Base-by-base conservation (phyloP, 2,888 invertebrate genomes). In the Sisyra nigra region DNA sequence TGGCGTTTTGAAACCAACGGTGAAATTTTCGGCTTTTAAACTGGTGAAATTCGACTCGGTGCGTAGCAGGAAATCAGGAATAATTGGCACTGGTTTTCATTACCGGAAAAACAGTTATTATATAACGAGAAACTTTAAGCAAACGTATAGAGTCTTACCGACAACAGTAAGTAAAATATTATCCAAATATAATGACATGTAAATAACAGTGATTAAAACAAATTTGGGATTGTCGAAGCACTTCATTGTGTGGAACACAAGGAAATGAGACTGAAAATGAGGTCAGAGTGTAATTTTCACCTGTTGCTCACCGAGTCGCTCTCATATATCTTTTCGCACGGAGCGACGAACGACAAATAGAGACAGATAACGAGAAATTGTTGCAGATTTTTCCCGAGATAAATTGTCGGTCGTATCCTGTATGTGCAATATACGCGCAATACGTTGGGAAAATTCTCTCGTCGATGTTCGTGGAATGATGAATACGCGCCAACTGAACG, bases 101-200 rank as follows among this genome's bases (percentile, higher is more conserved):
- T 17, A 11, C 24, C 31, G 19, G 24, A 24, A 36, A 8, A 24
- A 29, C 19, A 14, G 14, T 42, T n/a, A 14, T 17, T 36, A 10
- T 41, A n/a, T n/a, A 10, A 2, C 11, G 6, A 30, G 9, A 40
- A 40, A 29, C 6, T 13, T 29, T 30, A 11, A 41, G 10, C 34
- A 17, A 30, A 29, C 39, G 24, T 19, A 39, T 19, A 10, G n/a
- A 15, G 46, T 63, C 79, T 76, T 63, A 92, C 91, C 92, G 40
- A 92, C 80, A 31, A 88, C 84, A 30, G 91, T 91, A 38, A 91
- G 69, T 15, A 92, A 69, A 48, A 89, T 76, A 62, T 91, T 92
- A 66, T 92, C 91, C 59, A 85, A 62, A 53, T 86, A 72, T 57
- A 86, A 74, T 2, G 84, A 80, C 47, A 81, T 60, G 58, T 86